Conservation (phyloP, 2,888 invertebrate species). For the Coleophora deauratella region DNA sequence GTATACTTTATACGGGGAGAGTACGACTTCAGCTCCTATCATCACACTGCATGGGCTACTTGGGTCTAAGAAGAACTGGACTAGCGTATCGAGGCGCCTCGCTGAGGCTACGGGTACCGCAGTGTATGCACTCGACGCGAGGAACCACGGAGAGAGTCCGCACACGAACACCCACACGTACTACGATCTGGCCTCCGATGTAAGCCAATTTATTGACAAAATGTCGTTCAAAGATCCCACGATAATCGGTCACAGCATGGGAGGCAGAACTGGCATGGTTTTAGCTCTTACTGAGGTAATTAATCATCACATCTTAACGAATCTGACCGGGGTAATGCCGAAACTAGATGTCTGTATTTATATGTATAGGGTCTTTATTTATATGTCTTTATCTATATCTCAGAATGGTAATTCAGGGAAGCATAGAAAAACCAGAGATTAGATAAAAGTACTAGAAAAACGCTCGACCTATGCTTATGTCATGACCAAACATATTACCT, state of each 20-base stretch:
- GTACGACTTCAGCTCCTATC: constrained; percentile 32
- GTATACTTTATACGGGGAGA: constrained; percentile 26
- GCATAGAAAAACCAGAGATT: too few relatives aligned
- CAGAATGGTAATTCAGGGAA: too few relatives aligned
- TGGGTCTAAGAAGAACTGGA: constrained; percentile 93
- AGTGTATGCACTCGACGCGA: constrained; percentile 79
- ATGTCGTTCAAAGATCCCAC: constrained; percentile 71
- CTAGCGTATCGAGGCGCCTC: constrained; percentile 81
- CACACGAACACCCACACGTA: constrained; percentile 82
- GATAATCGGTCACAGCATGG: constrained; percentile 93
- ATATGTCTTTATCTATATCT: too few relatives aligned
- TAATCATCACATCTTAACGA: too few relatives aligned
- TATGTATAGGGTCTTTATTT: too few relatives aligned
- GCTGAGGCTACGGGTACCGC: constrained; percentile 65
- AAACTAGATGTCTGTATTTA: too few relatives aligned
- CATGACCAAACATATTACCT: too few relatives aligned
- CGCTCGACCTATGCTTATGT: too few relatives aligned
- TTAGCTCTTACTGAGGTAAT: constrained; percentile 75
- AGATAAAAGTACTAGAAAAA: too few relatives aligned
- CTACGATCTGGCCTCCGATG: constrained; percentile 80
- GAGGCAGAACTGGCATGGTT: constrained; percentile 89
- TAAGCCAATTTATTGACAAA: constrained; percentile 74
- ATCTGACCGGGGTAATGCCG: too few relatives aligned
- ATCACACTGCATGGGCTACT: constrained; percentile 89
- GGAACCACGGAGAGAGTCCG: constrained; percentile 95